phyloP scores from a whole-genome alignment of 2,113 vertebrate species.

The Leucoraja erinaceus region DNA sequence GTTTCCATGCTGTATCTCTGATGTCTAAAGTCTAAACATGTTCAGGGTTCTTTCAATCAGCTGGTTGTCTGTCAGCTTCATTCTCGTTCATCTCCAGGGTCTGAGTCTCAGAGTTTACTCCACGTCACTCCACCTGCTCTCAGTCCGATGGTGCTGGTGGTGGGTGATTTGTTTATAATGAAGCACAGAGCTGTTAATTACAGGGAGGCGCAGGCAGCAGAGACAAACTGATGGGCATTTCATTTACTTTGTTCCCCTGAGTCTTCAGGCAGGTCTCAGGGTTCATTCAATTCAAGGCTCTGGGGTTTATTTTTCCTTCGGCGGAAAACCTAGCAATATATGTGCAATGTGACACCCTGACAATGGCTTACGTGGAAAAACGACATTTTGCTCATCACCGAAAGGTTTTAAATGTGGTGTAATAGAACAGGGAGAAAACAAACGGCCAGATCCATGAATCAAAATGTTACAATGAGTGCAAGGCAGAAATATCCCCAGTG shows the following conservation, averaged over 20 bases:
- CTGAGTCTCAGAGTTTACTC: neutral
- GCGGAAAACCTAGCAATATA: conserved; percentile 64
- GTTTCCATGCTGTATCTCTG: no score
- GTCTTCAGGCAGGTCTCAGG: conserved; percentile 63
- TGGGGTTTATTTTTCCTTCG: conserved; percentile 54
- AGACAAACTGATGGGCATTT: conserved; percentile 79
- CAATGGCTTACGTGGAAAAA: conserved; percentile 43
- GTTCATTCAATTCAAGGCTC: conserved; percentile 56
- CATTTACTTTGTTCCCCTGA: conserved; percentile 69
- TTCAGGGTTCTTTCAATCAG: neutral
- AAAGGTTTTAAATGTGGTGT: conserved; percentile 48
- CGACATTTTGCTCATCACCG: conserved; percentile 42
- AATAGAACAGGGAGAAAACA: neutral
- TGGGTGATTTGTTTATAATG: conserved; percentile 70
- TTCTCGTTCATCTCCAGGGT: neutral
- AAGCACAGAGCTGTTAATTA: conserved; percentile 75
- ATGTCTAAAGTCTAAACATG: neutral
- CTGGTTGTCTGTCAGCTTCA: neutral
- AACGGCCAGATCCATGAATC: neutral
- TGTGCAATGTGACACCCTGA: conserved; percentile 51
- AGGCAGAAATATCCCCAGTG: neutral
- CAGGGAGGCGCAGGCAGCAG: conserved; percentile 72
- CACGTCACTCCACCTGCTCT: neutral
- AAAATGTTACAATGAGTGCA: neutral
- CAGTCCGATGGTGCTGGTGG: neutral